Evolutionary conservation across 2,113 vertebrate genomes (phyloP).

Genomic region (Dicaeum eximium): DNA sequence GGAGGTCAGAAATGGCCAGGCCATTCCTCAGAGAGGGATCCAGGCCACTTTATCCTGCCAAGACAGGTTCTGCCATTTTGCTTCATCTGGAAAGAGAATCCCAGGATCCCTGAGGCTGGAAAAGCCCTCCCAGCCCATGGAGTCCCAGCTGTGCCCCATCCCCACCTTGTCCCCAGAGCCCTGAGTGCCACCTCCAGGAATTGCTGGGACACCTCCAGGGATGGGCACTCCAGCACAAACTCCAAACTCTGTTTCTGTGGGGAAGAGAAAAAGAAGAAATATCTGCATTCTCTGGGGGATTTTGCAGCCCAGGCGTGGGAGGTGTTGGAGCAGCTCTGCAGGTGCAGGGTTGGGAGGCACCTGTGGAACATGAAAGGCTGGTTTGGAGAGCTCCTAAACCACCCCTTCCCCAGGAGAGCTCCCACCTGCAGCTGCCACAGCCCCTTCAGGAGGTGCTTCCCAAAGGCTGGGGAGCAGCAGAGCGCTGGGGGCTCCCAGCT

Average conservation of each 20-base stretch:
- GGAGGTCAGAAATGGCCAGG: background rate
- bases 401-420: background rate
- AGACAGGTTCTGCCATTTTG: background rate
- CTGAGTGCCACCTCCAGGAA: rapidly evolving
- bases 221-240: background rate
- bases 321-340: background rate
- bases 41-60: background rate
- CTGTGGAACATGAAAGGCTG: rapidly evolving
- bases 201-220: background rate
- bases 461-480: background rate
- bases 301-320: background rate
- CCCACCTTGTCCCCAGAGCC: background rate
- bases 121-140: background rate
- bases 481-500: background rate
- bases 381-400: background rate
- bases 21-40: background rate
- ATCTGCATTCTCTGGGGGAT: rapidly evolving
- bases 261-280: rapidly evolving
- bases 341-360: rapidly evolving
- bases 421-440: rapidly evolving
- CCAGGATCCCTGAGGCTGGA: rapidly evolving
- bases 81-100: background rate
- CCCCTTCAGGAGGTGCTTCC: background rate
- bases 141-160: rapidly evolving
- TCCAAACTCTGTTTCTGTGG: rapidly evolving